Conservation (phyloP, 2,113 vertebrate genomes). For the Tetrao urogallus region DNA sequence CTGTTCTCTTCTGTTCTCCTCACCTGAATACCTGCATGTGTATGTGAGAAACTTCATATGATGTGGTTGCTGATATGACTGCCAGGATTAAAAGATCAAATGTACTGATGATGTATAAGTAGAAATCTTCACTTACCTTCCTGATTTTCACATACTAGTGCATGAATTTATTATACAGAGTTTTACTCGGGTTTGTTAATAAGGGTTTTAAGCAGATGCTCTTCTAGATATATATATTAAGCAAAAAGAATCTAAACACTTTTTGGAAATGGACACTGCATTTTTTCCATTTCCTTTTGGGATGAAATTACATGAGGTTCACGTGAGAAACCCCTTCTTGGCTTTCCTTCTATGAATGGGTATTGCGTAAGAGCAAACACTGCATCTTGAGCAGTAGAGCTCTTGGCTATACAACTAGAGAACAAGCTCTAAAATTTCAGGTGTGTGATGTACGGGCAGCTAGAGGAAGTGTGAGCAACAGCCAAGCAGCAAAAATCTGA, state of each 20-base stretch:
- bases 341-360: not conserved
- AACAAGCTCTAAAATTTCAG: not conserved
- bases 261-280: not conserved
- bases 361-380: not conserved
- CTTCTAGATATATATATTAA: not conserved
- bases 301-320: not conserved
- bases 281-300: not conserved
- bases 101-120: not conserved
- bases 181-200: not conserved
- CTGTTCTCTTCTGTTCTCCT: not conserved
- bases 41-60: rapidly evolving
- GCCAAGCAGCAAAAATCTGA: not conserved
- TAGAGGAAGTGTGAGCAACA: not conserved
- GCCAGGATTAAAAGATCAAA: not conserved
- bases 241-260: not conserved
- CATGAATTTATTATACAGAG: rapidly evolving
- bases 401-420: not conserved
- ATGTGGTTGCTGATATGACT: not conserved
- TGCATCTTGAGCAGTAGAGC: not conserved
- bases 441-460: not conserved
- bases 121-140: not conserved
- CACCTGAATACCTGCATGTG: rapidly evolving
- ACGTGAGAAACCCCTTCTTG: not conserved
- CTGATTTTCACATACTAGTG: not conserved
- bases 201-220: not conserved